phyloP scores from a whole-genome alignment of 2,113 vertebrate species.

The Lipotes vexillifer region DNA sequence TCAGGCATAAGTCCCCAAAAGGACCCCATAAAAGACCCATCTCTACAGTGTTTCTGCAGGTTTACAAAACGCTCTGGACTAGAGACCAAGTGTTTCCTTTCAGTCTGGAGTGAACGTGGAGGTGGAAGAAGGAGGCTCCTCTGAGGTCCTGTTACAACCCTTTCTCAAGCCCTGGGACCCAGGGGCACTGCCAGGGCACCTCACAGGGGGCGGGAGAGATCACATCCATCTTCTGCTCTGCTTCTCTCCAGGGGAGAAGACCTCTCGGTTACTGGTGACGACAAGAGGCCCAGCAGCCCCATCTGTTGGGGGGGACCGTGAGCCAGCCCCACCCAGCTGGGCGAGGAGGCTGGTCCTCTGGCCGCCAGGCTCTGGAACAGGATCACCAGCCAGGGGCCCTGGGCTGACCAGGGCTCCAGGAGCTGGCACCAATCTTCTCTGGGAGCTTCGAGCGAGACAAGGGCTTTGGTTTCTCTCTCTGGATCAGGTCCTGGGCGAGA shows the following conservation, averaged over 20 bases:
- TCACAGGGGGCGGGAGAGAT: neutral
- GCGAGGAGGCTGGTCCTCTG: neutral
- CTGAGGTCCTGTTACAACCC: neutral
- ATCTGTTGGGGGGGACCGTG: neutral
- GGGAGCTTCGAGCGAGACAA: neutral
- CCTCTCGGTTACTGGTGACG: neutral
- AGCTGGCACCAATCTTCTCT: constrained; percentile 25
- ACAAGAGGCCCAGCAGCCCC: neutral
- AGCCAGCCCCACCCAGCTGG: neutral
- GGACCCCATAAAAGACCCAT: neutral
- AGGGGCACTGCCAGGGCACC: neutral
- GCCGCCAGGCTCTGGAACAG: rapidly evolving
- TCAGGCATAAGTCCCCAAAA: neutral
- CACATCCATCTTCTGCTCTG: neutral
- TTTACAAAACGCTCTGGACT: neutral
- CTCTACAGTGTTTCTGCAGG: neutral
- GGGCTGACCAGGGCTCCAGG: constrained; percentile 68
- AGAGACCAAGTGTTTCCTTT: neutral
- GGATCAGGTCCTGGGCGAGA: constrained; percentile 55
- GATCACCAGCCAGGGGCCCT: constrained; percentile 68
- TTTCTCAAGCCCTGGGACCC: neutral
- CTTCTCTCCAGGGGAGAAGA: neutral
- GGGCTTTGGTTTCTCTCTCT: constrained; percentile 14
- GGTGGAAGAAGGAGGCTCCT: neutral
- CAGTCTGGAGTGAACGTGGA: neutral